Evolutionary conservation across 2,888 invertebrate genomes (phyloP), one percentile per base, ranked within the genome.

Genomic region (Zaprionus bogoriensis): DNA sequence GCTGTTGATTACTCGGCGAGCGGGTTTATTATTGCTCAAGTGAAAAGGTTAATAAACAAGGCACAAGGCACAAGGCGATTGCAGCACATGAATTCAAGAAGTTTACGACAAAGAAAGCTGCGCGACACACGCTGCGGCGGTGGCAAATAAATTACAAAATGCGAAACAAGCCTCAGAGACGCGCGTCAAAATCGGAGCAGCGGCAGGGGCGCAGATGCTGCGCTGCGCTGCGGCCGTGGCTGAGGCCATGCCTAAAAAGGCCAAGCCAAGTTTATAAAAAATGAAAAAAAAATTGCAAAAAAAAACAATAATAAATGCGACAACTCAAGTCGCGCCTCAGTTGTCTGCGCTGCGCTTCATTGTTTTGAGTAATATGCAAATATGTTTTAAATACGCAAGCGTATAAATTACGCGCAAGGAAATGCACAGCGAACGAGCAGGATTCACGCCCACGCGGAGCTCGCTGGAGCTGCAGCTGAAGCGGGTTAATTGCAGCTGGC

Each of bases 291-390:
- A 41, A 32, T 27, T n/a, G n/a, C n/a, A n/a, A n/a, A n/a, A n/a
- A n/a, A 59, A 46, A 84, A 79, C 59, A 81, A 79, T 72, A 81
- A 82, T 71, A 73, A 78, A 84, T 74, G 74, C 61, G 72, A 67
- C 73, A 77, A 65, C 59, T 12, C 20, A 20, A n/a, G 67, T 70
- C 67, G 79, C 73, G 61, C 73, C 73, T 73, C 73, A 55, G 58
- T 48, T 69, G 65, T 42, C 42, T 17, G 32, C 20, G 27, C 51
- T 59, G 51, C 38, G 36, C 55, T 50, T 61, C 51, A 61, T 64
- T 70, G 76, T 52, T 84, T 82, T 84, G 81, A 84, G 82, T 81
- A 81, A 83, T 82, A 82, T 83, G 83, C 85, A 85, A 80, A 80
- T 85, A 62, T 54, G 53, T 70, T 62, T 83, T 77, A 72, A 85